Evolutionary conservation across 2,888 invertebrate species (phyloP), one percentile per base, ranked within the genome.

Genomic region (Trachelus troglodyta): DNA sequence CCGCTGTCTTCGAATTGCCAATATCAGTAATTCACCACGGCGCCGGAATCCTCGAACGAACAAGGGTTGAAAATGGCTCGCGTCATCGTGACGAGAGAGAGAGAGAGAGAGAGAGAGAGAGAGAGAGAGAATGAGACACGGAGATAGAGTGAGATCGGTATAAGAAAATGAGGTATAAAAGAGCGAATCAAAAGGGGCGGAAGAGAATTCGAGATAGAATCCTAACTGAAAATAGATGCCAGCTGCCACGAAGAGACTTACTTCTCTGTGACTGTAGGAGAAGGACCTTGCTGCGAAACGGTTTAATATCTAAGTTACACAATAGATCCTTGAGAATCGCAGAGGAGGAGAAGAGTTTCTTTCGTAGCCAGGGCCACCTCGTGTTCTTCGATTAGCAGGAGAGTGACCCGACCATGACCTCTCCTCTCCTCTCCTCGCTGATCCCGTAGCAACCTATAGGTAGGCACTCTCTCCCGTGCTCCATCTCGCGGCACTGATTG

Each of bases 401-500:
- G 89, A 90, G 87, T 90, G 90, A 90, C 90, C 91, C 90, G 90
- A 90, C 91, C 91, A 85, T 90, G 91, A 91, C 91, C 91, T 89
- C 90, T 87, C 84, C 80, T 83, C 82, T 83, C 83, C 86, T 84
- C 83, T 83, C 84, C 82, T 85, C 82, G 81, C 81, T 80, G 78
- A 77, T 81, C 75, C 85, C 85, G 76, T 80, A 81, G 80, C 81
- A 79, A 79, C 85, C 88, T 85, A 87, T 86, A 87, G 87, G 85
- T 87, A 86, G 86, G 85, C 79, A 79, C 85, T 87, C 87, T 83
- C 83, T 86, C 85, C 86, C 86, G 90, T 90, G 89, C 90, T 91
- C 90, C 90, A 91, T 91, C 91, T 91, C 91, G 90, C 91, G 91
- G 92, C 92, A 92, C 92, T 93, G 93, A 93, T 93, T 93, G 93